Evolutionary conservation across 2,113 vertebrate species (phyloP), one percentile per base, ranked within the genome.

Genomic region (Cygnus atratus): DNA sequence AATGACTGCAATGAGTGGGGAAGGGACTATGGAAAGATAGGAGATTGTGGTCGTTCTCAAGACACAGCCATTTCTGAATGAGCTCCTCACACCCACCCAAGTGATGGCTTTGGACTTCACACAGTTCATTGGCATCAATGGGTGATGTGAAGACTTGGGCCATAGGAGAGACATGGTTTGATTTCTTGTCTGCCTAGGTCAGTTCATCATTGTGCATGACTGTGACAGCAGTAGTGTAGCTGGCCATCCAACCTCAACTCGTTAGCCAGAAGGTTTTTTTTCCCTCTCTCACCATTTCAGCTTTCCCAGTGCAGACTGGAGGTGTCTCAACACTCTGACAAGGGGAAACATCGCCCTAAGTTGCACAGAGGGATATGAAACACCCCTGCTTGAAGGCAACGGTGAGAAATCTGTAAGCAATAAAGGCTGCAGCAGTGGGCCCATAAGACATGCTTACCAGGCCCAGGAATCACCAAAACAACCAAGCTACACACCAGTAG

Each of bases 391-490:
- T 87, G 72, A 80, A 77, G 3, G 5, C 41, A 70, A 21, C 0
- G 0, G 29, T 76, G 39, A 28, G 20, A 85, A 76, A 68, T 74
- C 41, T 67, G 25, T 88, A 72, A 90, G 10, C 46, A 59, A 31
- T 55, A 65, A 74, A 0, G 0, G n/a, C 61, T 57, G 65, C 48
- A 62, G 16, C 61, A 93, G 33, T 15, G 22, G 25, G 37, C 12
- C 15, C 28, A 67, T 63, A 55, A 88, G 75, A 63, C 24, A 4
- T 9, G 22, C 31, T 84, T 78, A 19, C 28, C 33, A 61, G 39
- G 67, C 52, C 11, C 48, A 89, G 52, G 74, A 72, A 57, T 82
- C 65, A 65, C 89, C 39, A 37, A 61, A 93, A 91, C 62, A 86
- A 62, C 33, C 13, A 57, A 58, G 59, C 24, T 74, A 61, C 31